A percentile compares a stretch with the other conserved stretches of the same genome.
These are phyloP conservation scores for Zoroaster sp. DNA, from an alignment of 53 echinoderm and acorn worm species.

Conservation along the genomic window DNA sequence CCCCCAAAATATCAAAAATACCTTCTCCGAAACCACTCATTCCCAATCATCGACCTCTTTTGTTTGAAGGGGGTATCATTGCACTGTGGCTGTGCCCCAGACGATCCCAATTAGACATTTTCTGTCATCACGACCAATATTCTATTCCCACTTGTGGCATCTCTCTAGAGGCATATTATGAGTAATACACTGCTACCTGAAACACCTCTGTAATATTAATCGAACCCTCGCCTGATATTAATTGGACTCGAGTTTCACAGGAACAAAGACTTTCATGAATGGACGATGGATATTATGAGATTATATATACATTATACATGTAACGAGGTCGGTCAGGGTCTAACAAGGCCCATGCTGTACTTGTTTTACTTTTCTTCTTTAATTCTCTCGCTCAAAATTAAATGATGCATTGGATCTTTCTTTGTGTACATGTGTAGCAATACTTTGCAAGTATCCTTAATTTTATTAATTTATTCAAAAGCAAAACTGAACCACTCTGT, in stretches of 20 bases:
- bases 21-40: too few species aligned
- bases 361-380: too few species aligned
- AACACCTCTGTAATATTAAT: conserved; percentile 35
- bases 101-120: conserved; percentile 13
- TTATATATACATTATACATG: not conserved
- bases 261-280: conserved; percentile 39
- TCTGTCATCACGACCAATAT: conserved; percentile 37
- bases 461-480: too few species aligned
- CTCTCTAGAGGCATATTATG: conserved; percentile 43
- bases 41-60: not conserved
- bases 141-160: conserved; percentile 58
- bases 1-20: not conserved
- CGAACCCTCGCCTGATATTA: conserved; percentile 15
- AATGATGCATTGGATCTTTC: too few species aligned
- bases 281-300: conserved; percentile 7
- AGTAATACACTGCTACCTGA: conserved; percentile 29
- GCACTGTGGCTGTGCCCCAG: conserved; percentile 6
- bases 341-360: too few species aligned
- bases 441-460: too few species aligned
- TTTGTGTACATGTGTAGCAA: too few species aligned
- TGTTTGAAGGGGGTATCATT: conserved; percentile 24
- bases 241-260: conserved; percentile 30
- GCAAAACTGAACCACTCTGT: not conserved
- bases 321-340: not conserved
- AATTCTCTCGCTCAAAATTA: too few species aligned